phyloP scores from a whole-genome alignment of 2,113 vertebrate genomes.

The Addax nasomaculatus region DNA sequence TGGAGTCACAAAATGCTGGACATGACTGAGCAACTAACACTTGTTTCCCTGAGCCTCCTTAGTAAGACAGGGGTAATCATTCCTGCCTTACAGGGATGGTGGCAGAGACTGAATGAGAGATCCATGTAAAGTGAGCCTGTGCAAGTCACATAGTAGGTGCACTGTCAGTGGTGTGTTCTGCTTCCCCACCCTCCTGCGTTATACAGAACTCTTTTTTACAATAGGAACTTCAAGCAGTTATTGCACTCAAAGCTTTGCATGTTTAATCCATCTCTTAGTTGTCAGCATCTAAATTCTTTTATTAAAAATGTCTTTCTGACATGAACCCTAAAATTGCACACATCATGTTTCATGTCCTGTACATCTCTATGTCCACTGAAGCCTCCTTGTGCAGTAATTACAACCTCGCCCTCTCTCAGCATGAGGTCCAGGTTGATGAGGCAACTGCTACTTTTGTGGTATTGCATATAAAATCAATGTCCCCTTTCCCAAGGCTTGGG shows the following conservation, averaged over 20 bases:
- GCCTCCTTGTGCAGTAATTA: not conserved
- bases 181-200: not conserved
- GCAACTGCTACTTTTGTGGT: not conserved
- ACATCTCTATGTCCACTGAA: not conserved
- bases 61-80: not conserved
- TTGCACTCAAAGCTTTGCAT: not conserved
- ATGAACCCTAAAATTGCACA: not conserved
- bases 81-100: not conserved
- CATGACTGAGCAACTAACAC: not conserved
- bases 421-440: not conserved
- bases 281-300: slow-evolving; percentile 13
- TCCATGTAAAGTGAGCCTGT: not conserved
- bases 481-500: not conserved
- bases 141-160: not conserved
- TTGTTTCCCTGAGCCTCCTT: not conserved
- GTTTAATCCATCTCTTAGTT: not conserved
- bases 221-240: not conserved
- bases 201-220: not conserved
- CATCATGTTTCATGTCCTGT: not conserved
- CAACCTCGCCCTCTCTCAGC: not conserved
- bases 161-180: not conserved
- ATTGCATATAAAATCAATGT: slow-evolving; percentile 10
- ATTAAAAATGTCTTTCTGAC: not conserved
- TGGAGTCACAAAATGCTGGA: not conserved
- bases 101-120: not conserved